phyloP scores from a whole-genome alignment of 2,888 invertebrate species.

The Eilema caniola region DNA sequence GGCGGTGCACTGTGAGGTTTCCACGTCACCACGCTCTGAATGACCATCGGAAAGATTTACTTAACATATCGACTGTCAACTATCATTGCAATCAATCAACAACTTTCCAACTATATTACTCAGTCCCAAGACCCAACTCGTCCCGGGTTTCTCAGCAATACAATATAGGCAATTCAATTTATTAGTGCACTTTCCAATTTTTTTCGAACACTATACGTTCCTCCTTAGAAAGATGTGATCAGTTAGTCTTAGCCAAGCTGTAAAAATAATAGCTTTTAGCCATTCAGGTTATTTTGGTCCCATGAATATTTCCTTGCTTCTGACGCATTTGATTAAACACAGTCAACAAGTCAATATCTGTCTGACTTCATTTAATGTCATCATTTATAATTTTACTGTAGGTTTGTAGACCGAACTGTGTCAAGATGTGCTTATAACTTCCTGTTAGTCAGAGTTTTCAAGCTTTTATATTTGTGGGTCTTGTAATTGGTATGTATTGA shows the following conservation, averaged over 20 bases:
- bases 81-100: too few relatives aligned
- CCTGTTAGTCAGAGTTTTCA: conserved; percentile 34
- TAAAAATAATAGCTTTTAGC: neutral
- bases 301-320: conserved; percentile 10
- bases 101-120: too few relatives aligned
- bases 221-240: neutral
- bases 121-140: too few relatives aligned
- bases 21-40: too few relatives aligned
- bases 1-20: too few relatives aligned
- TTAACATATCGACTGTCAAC: too few relatives aligned
- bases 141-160: too few relatives aligned
- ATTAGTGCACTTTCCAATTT: neutral
- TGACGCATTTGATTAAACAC: conserved; percentile 15
- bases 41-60: too few relatives aligned
- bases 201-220: neutral
- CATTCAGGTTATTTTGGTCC: conserved; percentile 10
- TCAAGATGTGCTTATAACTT: conserved; percentile 29
- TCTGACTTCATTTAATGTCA: conserved; percentile 5
- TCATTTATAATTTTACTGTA: conserved; percentile 2
- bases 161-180: neutral
- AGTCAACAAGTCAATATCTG: conserved; percentile 12
- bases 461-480: conserved; percentile 42
- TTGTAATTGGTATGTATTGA: too few relatives aligned
- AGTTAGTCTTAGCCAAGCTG: neutral
- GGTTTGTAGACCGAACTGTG: conserved; percentile 24